Percentiles rank a stretch among this genome's conserved stretches.
Conservation (phyloP, 2,113 vertebrate genomes). For the Forbesichthys agassizii region DNA sequence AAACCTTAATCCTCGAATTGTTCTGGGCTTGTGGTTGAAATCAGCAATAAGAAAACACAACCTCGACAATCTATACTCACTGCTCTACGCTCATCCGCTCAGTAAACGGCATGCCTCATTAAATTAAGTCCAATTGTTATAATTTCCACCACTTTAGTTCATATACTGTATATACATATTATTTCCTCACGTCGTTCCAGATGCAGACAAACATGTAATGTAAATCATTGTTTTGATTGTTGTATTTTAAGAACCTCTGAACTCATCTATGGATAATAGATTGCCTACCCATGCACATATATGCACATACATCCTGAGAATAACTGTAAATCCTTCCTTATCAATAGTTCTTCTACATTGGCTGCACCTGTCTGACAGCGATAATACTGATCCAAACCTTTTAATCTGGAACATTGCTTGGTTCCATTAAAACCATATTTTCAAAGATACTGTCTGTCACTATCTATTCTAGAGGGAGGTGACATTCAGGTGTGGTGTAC, state of each 20-base stretch:
- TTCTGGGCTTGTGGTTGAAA: no score
- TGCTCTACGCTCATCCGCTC: no score
- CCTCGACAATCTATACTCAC: no score
- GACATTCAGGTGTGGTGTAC: not conserved
- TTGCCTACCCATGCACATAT: not conserved
- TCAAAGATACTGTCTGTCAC: conserved; percentile 13
- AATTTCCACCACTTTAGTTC: conserved; percentile 3
- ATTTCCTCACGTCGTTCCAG: conserved; percentile 12
- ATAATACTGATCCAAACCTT: conserved; percentile 55
- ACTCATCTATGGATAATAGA: not conserved
- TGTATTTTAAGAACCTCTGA: not conserved
- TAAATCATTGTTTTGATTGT: not conserved
- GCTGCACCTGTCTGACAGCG: conserved; percentile 49
- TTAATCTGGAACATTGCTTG: conserved; percentile 43
- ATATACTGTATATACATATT: not conserved
- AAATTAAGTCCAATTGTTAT: conserved; percentile 10
- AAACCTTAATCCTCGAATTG: no score
- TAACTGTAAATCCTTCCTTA: conserved; percentile 29
- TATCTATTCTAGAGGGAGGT: not conserved
- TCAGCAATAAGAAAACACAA: no score
- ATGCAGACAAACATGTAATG: not conserved
- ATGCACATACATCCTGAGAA: not conserved
- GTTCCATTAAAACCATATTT: conserved; percentile 22
- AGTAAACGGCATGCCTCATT: conserved; percentile 54
- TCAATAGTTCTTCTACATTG: conserved; percentile 39